phyloP scores from a whole-genome alignment of 1,140 invertebrate species.

The Parapsyche elsis region DNA sequence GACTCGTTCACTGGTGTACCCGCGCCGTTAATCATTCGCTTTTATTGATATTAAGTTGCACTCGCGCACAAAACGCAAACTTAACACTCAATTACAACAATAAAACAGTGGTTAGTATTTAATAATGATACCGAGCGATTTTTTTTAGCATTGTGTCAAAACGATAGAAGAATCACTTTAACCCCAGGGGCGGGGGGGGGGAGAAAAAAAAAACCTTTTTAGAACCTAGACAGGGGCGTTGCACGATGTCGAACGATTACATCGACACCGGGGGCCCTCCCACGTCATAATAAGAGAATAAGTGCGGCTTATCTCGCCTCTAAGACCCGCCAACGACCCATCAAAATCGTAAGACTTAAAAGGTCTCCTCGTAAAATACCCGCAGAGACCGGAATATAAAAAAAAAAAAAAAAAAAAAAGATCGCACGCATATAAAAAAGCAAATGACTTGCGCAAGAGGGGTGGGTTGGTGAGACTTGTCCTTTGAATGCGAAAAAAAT shows the following conservation, averaged over 20 bases:
- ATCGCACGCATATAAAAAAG: no score
- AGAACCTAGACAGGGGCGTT: slow-evolving; percentile 6
- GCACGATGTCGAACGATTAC: slow-evolving; percentile 45
- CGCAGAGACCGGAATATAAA: neutral
- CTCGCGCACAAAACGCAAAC: neutral
- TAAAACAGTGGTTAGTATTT: neutral
- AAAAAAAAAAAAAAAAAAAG: neutral
- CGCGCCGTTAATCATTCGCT: neutral
- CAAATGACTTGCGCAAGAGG: no score
- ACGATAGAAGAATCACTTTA: slow-evolving; percentile 3
- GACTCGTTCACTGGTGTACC: neutral
- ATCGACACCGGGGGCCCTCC: slow-evolving; percentile 54
- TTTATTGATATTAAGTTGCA: neutral
- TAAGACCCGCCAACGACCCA: slow-evolving; percentile 55
- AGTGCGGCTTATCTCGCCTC: slow-evolving; percentile 55
- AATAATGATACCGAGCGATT: neutral
- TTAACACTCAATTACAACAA: neutral
- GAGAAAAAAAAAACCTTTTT: neutral
- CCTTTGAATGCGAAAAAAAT: no score
- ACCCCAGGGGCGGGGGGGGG: neutral
- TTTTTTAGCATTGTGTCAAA: slow-evolving; percentile 4
- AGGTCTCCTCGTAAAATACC: slow-evolving; percentile 54
- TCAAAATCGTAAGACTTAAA: slow-evolving; percentile 57
- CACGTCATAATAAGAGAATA: slow-evolving; percentile 57
- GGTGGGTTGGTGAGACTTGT: no score